Evolutionary conservation across 2,888 invertebrate genomes (phyloP).

Genomic region (Phortica magna): DNA sequence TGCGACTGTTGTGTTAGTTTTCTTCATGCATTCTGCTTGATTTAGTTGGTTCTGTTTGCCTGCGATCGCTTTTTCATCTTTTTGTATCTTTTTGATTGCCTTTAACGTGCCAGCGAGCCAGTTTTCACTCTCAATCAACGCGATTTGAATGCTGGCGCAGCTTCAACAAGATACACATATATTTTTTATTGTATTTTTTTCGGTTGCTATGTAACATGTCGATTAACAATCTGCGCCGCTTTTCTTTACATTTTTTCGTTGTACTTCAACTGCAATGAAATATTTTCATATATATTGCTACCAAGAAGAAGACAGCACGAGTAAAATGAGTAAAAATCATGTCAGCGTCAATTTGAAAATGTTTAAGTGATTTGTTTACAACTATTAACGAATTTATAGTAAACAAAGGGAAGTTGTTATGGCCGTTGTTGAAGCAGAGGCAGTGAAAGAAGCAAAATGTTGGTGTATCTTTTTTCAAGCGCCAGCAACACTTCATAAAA

Average conservation of each 20-base stretch:
- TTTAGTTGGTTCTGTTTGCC: slow-evolving; percentile 2
- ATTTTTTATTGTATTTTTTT: neutral
- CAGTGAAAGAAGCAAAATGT: neutral
- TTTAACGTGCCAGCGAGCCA: slow-evolving; percentile 47
- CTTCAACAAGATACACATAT: neutral
- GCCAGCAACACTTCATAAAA: slow-evolving; percentile 68
- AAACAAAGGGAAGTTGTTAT: slow-evolving; percentile 72
- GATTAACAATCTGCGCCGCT: slow-evolving; percentile 69
- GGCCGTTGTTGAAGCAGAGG: slow-evolving; percentile 27
- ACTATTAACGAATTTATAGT: slow-evolving; percentile 73
- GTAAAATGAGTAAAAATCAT: slow-evolving; percentile 60
- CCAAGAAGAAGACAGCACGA: neutral
- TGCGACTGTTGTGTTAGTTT: slow-evolving; percentile 53
- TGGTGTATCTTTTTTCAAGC: slow-evolving; percentile 32
- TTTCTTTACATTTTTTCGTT: slow-evolving; percentile 44
- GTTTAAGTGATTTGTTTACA: slow-evolving; percentile 76
- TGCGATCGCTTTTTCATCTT: slow-evolving; percentile 32
- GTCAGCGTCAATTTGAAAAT: slow-evolving; percentile 73
- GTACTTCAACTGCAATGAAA: slow-evolving; percentile 63
- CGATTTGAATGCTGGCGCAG: neutral
- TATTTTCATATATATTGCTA: neutral
- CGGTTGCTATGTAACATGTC: slow-evolving; percentile 51
- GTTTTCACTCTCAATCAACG: slow-evolving; percentile 35
- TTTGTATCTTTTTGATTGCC: slow-evolving; percentile 54
- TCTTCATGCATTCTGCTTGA: slow-evolving; percentile 8